Conservation (phyloP, 2,888 invertebrate species). For the Ophion slaviceki region DNA sequence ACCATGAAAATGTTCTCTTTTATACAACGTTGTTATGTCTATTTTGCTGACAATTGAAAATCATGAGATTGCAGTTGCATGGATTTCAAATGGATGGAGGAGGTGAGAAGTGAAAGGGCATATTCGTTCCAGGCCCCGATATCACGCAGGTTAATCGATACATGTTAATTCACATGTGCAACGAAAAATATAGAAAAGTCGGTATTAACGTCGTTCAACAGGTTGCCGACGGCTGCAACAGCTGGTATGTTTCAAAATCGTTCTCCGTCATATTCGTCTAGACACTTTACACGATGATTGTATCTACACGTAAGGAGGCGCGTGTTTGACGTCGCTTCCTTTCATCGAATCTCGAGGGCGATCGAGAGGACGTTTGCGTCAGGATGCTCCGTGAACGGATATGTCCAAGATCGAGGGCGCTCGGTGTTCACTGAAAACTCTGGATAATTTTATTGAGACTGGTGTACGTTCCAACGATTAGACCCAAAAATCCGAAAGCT, state of each 20-base stretch:
- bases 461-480: conserved; percentile 89
- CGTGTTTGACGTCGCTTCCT: too few relatives aligned
- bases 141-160: background rate
- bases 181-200: too few relatives aligned
- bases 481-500: conserved; percentile 88
- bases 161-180: background rate
- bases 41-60: background rate
- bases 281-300: too few relatives aligned
- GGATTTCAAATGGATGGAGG: background rate
- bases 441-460: conserved; percentile 87
- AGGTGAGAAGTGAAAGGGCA: too few relatives aligned
- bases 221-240: too few relatives aligned
- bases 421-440: conserved; percentile 74
- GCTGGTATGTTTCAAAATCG: too few relatives aligned
- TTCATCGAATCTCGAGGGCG: background rate
- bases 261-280: too few relatives aligned
- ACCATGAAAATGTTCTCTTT: background rate
- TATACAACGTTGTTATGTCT: background rate
- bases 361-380: background rate
- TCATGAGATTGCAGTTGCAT: background rate
- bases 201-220: too few relatives aligned
- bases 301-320: too few relatives aligned
- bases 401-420: background rate
- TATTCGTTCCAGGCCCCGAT: background rate
- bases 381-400: background rate